Evolutionary conservation across 2,888 invertebrate genomes (phyloP).

Genomic region (Fragum fragum): DNA sequence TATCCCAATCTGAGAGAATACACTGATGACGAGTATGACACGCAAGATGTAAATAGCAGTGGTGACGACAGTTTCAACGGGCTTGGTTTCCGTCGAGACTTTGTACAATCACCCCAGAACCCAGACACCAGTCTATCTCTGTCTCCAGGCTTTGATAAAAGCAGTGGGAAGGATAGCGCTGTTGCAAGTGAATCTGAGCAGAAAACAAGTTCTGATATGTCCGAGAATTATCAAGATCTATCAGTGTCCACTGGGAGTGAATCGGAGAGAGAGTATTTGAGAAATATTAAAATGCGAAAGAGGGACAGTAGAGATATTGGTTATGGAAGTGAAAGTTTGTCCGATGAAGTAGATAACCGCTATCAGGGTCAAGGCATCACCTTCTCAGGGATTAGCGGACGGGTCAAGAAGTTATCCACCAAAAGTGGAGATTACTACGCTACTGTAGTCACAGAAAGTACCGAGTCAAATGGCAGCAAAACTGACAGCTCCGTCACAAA

Average conservation of each 20-base stretch:
- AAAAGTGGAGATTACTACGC: slow-evolving; percentile 61
- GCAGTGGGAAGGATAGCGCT: slow-evolving; percentile 81
- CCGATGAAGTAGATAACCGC: slow-evolving; percentile 82
- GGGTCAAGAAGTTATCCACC: slow-evolving; percentile 48
- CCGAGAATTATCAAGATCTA: slow-evolving; percentile 65
- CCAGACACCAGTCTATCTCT: slow-evolving; percentile 58
- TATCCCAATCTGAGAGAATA: slow-evolving; percentile 48
- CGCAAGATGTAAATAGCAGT: slow-evolving; percentile 63
- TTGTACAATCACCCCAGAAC: slow-evolving; percentile 69
- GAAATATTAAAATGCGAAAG: slow-evolving; percentile 62
- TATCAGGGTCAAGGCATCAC: slow-evolving; percentile 65
- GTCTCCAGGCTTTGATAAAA: slow-evolving; percentile 70
- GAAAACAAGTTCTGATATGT: slow-evolving; percentile 77
- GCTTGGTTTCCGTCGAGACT: slow-evolving; percentile 60
- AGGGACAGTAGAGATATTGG: slow-evolving; percentile 84
- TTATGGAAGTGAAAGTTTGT: slow-evolving; percentile 87
- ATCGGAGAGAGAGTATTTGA: slow-evolving; percentile 71
- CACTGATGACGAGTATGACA: slow-evolving; percentile 59
- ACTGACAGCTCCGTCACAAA: slow-evolving; percentile 30
- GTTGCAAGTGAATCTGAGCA: slow-evolving; percentile 81
- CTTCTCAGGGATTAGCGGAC: slow-evolving; percentile 63
- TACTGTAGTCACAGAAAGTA: slow-evolving; percentile 63
- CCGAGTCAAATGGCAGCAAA: slow-evolving; percentile 67
- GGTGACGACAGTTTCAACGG: slow-evolving; percentile 70
- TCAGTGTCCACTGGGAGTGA: slow-evolving; percentile 71